Percentiles rank a stretch among this genome's conserved stretches.
Evolutionary conservation across 2,888 invertebrate genomes (phyloP).

Genomic region (Drosophila vallismaia): DNA sequence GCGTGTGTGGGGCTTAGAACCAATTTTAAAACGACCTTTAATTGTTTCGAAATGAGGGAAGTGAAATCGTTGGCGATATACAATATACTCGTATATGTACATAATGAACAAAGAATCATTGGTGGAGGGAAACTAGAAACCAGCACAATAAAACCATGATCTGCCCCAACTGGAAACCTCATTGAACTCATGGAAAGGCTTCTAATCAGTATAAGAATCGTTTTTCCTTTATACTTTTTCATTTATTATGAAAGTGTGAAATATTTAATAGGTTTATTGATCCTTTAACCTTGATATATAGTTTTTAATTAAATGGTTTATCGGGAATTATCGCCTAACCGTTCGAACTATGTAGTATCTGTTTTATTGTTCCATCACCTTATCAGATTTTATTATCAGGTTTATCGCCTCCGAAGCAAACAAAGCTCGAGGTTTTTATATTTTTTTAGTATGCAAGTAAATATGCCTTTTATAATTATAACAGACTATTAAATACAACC

Average conservation of each 20-base stretch:
- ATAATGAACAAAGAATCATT: neutral
- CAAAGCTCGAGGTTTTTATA: neutral
- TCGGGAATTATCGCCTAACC: neutral
- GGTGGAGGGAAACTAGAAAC: neutral
- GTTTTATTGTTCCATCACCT: neutral
- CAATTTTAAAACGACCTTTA: slow-evolving; percentile 24
- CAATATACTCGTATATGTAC: neutral
- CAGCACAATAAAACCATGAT: slow-evolving; percentile 14
- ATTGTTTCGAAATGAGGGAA: slow-evolving; percentile 1
- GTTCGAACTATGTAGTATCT: neutral
- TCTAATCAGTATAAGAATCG: neutral
- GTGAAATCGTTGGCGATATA: slow-evolving; percentile 9
- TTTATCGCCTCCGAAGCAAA: neutral
- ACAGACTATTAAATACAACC: neutral
- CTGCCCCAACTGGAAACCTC: slow-evolving; percentile 19
- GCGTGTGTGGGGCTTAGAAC: slow-evolving; percentile 14
- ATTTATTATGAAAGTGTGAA: neutral
- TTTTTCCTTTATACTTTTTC: neutral
- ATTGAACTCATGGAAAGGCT: neutral
- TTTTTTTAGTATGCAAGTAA: slow-evolving; percentile 14
- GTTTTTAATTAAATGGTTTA: neutral
- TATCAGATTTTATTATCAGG: slow-evolving; percentile 12
- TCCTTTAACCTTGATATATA: neutral
- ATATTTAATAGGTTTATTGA: neutral
- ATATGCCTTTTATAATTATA: slow-evolving; percentile 6